Evolutionary conservation across 2,113 vertebrate genomes (phyloP).

Genomic region (Cavia aperea): DNA sequence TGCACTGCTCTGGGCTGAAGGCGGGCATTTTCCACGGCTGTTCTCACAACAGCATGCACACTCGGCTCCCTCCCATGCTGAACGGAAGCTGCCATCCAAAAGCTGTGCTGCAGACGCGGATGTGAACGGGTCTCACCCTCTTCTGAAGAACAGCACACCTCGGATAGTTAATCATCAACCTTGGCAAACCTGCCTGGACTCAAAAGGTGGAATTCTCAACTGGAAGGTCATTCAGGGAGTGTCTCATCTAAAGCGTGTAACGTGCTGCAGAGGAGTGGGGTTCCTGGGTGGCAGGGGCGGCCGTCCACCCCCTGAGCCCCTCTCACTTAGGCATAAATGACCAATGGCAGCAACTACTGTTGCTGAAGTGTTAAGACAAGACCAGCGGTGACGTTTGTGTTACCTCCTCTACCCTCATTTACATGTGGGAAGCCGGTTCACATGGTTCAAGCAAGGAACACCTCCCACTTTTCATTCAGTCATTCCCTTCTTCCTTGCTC

Average conservation of each 20-base stretch:
- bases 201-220: background rate
- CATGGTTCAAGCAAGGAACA: background rate
- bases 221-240: background rate
- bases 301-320: rapidly evolving
- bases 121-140: background rate
- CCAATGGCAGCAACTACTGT: background rate
- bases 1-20: background rate
- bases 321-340: background rate
- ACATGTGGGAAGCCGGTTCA: rapidly evolving
- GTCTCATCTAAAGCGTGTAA: too few species aligned
- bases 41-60: background rate
- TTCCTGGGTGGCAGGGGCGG: background rate
- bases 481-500: background rate
- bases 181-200: background rate
- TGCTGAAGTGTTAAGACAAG: background rate
- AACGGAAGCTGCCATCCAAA: background rate
- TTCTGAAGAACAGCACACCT: background rate
- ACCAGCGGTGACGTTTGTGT: rapidly evolving
- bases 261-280: background rate
- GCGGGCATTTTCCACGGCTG: background rate
- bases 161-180: background rate
- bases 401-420: rapidly evolving
- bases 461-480: background rate
- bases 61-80: too few species aligned
- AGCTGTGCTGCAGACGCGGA: background rate